A percentile compares a stretch with the other conserved stretches of the same genome.
phyloP scores from a whole-genome alignment of 1,140 invertebrate species.

The Hetaerina americana region DNA sequence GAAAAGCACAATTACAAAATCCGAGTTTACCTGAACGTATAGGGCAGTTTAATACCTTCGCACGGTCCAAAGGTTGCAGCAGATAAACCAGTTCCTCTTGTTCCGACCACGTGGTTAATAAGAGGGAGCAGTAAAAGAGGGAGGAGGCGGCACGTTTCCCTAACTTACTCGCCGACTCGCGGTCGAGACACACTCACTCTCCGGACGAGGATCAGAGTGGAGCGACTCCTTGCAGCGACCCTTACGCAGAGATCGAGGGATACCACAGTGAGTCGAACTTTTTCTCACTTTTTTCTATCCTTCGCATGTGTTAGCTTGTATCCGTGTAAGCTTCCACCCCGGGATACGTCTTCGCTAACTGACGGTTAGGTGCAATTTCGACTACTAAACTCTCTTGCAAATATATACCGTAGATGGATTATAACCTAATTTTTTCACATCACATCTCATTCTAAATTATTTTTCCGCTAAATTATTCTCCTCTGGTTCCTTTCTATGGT shows the following conservation, averaged over 20 bases:
- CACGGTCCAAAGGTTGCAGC: not conserved
- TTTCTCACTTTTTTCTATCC: not conserved
- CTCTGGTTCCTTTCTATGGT: no score
- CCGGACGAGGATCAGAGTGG: not conserved
- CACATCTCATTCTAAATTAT: no score
- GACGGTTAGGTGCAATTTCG: not conserved
- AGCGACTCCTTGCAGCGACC: not conserved
- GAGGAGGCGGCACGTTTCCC: not conserved
- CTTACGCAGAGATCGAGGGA: not conserved
- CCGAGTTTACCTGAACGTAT: not conserved
- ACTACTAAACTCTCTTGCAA: no score
- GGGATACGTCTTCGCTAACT: not conserved
- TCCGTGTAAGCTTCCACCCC: not conserved
- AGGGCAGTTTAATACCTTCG: not conserved
- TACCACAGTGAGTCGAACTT: not conserved
- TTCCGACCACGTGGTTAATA: not conserved
- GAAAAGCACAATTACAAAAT: not conserved
- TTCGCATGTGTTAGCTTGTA: not conserved
- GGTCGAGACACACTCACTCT: not conserved
- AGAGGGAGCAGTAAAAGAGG: not conserved
- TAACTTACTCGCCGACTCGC: not conserved
- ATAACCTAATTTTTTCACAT: no score
- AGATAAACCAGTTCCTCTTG: not conserved
- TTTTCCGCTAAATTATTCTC: no score
- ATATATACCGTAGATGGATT: no score